A percentile compares a stretch with the other conserved stretches of the same genome.
These are phyloP conservation scores for Melanotaenia trifasciata DNA, from an alignment of 2,797 vertebrate genomes.

Conservation along the genomic window DNA sequence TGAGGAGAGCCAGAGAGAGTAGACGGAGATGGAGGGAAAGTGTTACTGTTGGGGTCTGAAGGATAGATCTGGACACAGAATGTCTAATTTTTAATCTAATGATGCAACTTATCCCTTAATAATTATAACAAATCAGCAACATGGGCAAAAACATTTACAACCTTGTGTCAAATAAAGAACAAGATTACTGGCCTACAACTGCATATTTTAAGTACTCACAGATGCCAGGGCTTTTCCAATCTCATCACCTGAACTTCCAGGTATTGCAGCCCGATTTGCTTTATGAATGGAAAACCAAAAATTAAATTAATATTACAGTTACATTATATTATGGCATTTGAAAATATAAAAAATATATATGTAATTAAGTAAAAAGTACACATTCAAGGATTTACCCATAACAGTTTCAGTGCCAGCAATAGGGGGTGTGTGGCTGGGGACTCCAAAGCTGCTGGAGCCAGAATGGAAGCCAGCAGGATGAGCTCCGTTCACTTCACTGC, in stretches of 20 bases:
- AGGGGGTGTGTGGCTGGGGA: conserved; percentile 91
- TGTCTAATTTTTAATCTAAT: conserved; percentile 22
- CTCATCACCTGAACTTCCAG: conserved; percentile 95
- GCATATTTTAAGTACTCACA: conserved; percentile 80
- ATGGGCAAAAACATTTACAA: background rate
- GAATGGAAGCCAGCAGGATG: conserved; percentile 89
- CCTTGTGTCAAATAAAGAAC: background rate
- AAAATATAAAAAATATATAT: conserved; percentile 15
- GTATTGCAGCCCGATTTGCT: conserved; percentile 88
- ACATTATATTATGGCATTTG: background rate
- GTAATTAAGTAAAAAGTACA: conserved; percentile 4
- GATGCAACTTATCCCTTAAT: background rate
- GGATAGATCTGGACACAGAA: conserved; percentile 91
- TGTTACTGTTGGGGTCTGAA: conserved; percentile 92
- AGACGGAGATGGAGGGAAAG: conserved; percentile 93
- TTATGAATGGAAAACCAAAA: conserved; percentile 11
- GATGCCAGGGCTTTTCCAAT: conserved; percentile 97
- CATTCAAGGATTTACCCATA: conserved; percentile 83
- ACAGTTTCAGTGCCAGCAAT: conserved; percentile 88
- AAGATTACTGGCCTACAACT: background rate
- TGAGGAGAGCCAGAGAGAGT: conserved; percentile 95
- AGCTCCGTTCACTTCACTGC: conserved; percentile 90
- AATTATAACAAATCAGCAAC: background rate
- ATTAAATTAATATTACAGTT: conserved; percentile 9
- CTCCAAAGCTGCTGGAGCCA: conserved; percentile 84